phyloP scores from a whole-genome alignment of 2,797 vertebrate species.

The Clarias fuscus region DNA sequence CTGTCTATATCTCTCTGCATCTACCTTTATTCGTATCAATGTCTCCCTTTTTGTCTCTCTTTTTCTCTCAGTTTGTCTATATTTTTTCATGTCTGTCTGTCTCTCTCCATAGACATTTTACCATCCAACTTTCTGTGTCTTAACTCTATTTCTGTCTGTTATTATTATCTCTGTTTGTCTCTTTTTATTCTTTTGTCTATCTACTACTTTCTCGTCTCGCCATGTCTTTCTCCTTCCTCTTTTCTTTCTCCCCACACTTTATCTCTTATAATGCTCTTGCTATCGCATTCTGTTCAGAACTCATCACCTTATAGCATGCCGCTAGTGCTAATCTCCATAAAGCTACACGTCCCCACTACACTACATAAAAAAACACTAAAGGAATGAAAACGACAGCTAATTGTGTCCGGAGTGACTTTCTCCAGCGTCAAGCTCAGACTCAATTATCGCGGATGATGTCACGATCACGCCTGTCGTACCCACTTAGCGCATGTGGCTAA shows the following conservation, averaged over 20 bases:
- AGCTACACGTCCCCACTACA: background rate
- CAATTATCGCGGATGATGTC: constrained; percentile 4
- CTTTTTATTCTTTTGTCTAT: background rate
- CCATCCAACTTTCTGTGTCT: background rate
- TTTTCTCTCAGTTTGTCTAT: too few species aligned
- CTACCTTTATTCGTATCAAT: background rate
- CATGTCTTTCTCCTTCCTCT: background rate
- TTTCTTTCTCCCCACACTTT: background rate
- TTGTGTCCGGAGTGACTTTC: background rate
- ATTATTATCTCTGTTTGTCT: background rate
- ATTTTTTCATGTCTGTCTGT: background rate
- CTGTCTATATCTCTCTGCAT: background rate
- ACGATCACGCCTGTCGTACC: constrained; percentile 40
- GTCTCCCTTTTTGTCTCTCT: too few species aligned
- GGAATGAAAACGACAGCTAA: background rate
- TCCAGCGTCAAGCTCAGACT: background rate
- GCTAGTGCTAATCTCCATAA: background rate
- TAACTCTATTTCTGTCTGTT: background rate
- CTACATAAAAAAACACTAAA: background rate
- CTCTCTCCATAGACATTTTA: background rate
- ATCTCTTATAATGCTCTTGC: background rate
- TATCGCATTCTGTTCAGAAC: background rate
- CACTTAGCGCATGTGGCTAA: constrained; percentile 34
- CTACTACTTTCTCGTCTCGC: background rate
- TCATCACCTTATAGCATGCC: background rate